Evolutionary conservation across 1,140 invertebrate species (phyloP).

Genomic region (Bombyx mori): DNA sequence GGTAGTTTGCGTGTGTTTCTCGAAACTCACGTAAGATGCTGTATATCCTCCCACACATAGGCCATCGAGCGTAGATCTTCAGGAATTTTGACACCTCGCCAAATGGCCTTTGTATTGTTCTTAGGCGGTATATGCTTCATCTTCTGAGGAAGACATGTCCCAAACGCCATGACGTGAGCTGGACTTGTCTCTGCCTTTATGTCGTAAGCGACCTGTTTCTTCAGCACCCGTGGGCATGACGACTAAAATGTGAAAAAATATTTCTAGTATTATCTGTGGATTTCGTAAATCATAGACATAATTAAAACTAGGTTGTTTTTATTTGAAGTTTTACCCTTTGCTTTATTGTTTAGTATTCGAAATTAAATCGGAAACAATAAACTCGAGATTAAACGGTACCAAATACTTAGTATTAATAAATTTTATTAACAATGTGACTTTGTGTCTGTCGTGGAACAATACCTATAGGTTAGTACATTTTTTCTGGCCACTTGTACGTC

Average conservation of each 20-base stretch:
- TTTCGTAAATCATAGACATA: too few species aligned
- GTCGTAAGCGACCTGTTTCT: conserved; percentile 66
- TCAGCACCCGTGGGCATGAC: conserved; percentile 49
- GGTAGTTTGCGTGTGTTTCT: not conserved
- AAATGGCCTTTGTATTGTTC: conserved; percentile 62
- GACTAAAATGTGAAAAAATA: conserved; percentile 26
- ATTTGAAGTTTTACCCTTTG: too few species aligned
- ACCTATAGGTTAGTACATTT: too few species aligned
- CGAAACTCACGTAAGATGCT: conserved; percentile 64
- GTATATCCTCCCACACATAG: conserved; percentile 71
- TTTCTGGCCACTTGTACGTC: too few species aligned
- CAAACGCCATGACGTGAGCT: conserved; percentile 68
- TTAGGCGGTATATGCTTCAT: conserved; percentile 66
- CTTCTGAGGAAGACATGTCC: conserved; percentile 61
- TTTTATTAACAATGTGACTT: too few species aligned
- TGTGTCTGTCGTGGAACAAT: too few species aligned
- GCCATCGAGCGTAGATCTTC: conserved; percentile 73
- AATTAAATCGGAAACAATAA: too few species aligned
- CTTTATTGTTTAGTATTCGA: too few species aligned
- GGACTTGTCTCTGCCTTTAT: conserved; percentile 60
- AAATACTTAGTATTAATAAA: too few species aligned
- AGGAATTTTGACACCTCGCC: conserved; percentile 68
- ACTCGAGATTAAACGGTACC: too few species aligned
- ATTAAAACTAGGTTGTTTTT: too few species aligned
- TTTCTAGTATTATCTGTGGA: too few species aligned